Evolutionary conservation across 2,797 vertebrate genomes (phyloP).

Genomic region (Phrynocephalus forsythii): DNA sequence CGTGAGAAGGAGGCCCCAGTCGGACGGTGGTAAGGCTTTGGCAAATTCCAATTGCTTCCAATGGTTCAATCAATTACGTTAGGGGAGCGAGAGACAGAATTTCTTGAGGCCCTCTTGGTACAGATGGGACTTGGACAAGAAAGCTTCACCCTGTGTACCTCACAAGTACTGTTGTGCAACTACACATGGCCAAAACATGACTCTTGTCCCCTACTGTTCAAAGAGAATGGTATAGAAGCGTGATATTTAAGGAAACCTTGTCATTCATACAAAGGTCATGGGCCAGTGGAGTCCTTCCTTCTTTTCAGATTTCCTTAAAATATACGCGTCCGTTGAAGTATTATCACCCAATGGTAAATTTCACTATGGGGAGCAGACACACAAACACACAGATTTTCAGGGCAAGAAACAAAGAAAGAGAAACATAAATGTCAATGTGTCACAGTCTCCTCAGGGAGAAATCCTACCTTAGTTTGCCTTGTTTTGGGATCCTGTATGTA

Average conservation of each 20-base stretch:
- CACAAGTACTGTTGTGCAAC: constrained; percentile 8
- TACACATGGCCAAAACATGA: background rate
- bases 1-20: background rate
- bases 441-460: background rate
- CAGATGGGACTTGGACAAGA: background rate
- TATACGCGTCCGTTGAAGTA: background rate
- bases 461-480: constrained; percentile 88
- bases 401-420: background rate
- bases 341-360: background rate
- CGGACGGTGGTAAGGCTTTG: background rate
- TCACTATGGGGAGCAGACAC: background rate
- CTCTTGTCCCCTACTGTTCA: background rate
- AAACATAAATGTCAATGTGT: too few relatives aligned
- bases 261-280: background rate
- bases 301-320: background rate
- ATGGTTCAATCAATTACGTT: background rate
- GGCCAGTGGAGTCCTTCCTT: background rate
- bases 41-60: background rate
- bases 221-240: background rate
- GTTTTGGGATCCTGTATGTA: constrained; percentile 90
- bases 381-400: background rate
- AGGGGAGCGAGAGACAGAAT: background rate
- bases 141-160: background rate
- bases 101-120: background rate
- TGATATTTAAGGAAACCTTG: background rate